A percentile compares a stretch with the other conserved stretches of the same genome.
These are phyloP conservation scores for Meganola albula DNA, from an alignment of 2,888 invertebrate species.

Conservation along the genomic window DNA sequence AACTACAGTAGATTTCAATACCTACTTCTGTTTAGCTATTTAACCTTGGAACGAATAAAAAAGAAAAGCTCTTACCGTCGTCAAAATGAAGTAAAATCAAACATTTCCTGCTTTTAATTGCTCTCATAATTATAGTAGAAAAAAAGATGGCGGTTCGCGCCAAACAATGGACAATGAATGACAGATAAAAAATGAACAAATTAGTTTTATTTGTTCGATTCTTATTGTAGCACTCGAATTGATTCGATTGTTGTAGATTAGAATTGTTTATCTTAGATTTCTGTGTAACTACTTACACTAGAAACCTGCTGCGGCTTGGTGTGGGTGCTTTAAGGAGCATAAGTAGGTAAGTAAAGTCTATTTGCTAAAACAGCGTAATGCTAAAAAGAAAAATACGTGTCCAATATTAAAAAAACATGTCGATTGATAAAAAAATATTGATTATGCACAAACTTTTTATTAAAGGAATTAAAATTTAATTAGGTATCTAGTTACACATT, in stretches of 20 bases:
- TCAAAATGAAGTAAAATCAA: constrained; percentile 21
- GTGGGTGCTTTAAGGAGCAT: too few species aligned
- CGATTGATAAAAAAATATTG: too few species aligned
- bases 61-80: constrained; percentile 22
- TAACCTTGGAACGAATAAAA: not conserved
- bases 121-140: constrained; percentile 20
- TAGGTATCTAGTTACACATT: too few species aligned
- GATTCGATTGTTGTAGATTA: constrained; percentile 22
- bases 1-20: not conserved
- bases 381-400: too few species aligned
- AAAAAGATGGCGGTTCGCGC: constrained; percentile 29
- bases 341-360: too few species aligned
- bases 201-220: constrained; percentile 29
- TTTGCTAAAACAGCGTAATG: too few species aligned
- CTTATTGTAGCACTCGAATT: constrained; percentile 14
- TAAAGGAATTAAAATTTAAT: too few species aligned
- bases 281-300: not conserved
- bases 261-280: constrained; percentile 10
- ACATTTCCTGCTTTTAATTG: constrained; percentile 31
- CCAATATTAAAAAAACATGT: too few species aligned
- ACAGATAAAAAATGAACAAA: constrained; percentile 26
- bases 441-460: too few species aligned
- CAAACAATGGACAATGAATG: constrained; percentile 36
- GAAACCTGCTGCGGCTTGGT: too few species aligned
- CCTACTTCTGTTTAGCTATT: not conserved